Evolutionary conservation across 2,888 invertebrate genomes (phyloP), one percentile per base, ranked within the genome.

Genomic region (Lithophane ornitopus): DNA sequence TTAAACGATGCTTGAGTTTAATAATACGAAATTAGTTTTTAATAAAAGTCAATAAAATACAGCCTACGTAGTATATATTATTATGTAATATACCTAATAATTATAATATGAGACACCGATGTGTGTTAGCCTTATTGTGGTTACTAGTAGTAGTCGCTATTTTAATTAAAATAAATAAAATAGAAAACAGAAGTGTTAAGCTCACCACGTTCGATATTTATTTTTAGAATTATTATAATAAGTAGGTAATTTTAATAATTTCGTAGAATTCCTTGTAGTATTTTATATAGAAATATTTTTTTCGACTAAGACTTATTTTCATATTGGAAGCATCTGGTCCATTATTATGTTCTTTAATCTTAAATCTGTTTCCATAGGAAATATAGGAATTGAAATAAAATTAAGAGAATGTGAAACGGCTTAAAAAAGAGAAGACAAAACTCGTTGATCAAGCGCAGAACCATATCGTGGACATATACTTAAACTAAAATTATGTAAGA

Each of bases 161-260:
- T 72, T 70, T 83, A 80, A 73, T 74, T 59, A 56, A 44, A 80
- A 73, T 74, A 63, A 56, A 44, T 56, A 62, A 52, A 34, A 46
- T 49, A 52, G 52, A 77, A 69, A 54, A 69, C 14, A 34, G 22
- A 54, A 94, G 95, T 95, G 94, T 78, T 90, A 96, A 96, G 92
- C 95, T 95, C 95, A 96, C 96, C 96, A 96, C 95, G 96, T 96
- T 92, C 96, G 91, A 91, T 85, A 84, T 84, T 70, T 78, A 81
- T 77, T 63, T 70, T 77, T 85, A 85, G 75, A 63, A 26, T 69
- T 80, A 76, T 81, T 81, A 39, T 88, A 84, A 39, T 89, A 85
- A 76, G 63, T 84, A 84, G 68, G 71, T 78, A 79, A 49, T 44
- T 72, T 61, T 16, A 66, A 14, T 85, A 81, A 70, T 77, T 74